Evolutionary conservation across 2,113 vertebrate species (phyloP).

Genomic region (Psilopogon haemacephalus): DNA sequence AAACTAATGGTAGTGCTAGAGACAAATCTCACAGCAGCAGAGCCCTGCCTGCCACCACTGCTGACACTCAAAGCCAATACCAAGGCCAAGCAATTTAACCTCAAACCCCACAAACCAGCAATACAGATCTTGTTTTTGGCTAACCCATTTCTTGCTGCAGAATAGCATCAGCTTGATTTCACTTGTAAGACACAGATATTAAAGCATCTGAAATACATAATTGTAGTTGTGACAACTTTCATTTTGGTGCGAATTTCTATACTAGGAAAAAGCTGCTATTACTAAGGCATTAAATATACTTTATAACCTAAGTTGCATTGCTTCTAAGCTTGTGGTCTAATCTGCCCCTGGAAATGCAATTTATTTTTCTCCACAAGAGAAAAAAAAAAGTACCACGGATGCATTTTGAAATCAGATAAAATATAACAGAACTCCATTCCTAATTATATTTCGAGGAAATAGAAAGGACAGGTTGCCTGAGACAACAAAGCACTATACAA

Average conservation of each 20-base stretch:
- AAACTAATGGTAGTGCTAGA: neutral
- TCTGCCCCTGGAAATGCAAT: neutral
- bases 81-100: neutral
- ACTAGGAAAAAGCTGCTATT: neutral
- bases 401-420: constrained; percentile 4
- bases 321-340: neutral
- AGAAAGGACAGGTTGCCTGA: neutral
- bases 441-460: constrained; percentile 8
- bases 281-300: neutral
- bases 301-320: neutral
- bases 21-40: neutral
- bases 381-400: neutral
- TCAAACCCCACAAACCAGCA: neutral
- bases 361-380: neutral
- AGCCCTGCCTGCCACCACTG: neutral
- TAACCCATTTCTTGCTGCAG: neutral
- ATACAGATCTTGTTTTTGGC: neutral
- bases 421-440: neutral
- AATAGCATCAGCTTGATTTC: neutral
- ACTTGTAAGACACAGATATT: neutral
- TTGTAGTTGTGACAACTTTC: neutral
- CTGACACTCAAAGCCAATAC: neutral
- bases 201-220: neutral
- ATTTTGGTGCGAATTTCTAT: neutral
- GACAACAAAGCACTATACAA: neutral